A percentile compares a stretch with the other conserved stretches of the same genome.
phyloP scores from a whole-genome alignment of 2,888 invertebrate species.

The Drosophila imparisetae region DNA sequence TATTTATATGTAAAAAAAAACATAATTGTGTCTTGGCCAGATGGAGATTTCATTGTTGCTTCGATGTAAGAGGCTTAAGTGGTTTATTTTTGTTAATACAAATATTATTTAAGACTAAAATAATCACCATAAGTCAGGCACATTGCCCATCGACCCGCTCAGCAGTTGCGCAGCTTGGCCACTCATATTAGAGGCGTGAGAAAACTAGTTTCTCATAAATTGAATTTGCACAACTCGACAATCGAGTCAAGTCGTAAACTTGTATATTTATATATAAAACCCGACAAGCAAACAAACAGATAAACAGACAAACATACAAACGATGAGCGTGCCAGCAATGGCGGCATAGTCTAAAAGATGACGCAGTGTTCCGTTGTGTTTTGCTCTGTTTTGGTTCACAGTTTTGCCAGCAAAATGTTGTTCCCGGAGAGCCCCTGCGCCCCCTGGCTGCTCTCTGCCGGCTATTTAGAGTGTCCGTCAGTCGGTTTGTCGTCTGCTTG shows the following conservation, averaged over 20 bases:
- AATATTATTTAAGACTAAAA: background rate
- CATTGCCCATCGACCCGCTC: conserved; percentile 25
- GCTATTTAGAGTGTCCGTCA: conserved; percentile 58
- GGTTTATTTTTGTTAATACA: background rate
- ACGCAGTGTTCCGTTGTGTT: conserved; percentile 62
- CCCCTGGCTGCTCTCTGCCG: background rate
- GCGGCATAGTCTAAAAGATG: conserved; percentile 59
- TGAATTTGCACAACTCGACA: conserved; percentile 68
- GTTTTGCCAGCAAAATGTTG: conserved; percentile 33
- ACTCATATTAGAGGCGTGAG: conserved; percentile 70
- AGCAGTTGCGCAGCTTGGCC: conserved; percentile 29
- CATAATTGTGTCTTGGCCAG: background rate
- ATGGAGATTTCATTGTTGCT: background rate
- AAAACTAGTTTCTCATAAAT: conserved; percentile 69
- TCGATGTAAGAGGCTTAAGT: background rate
- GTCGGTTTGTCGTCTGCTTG: conserved; percentile 56
- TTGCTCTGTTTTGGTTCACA: conserved; percentile 52
- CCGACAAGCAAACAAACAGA: background rate
- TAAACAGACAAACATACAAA: conserved; percentile 28
- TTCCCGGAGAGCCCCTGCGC: background rate
- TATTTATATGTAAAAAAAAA: background rate
- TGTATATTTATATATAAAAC: conserved; percentile 19
- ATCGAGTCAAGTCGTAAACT: conserved; percentile 70
- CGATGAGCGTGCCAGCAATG: conserved; percentile 62
- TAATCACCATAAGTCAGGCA: conserved; percentile 1